Percentiles rank a stretch among this genome's conserved stretches.
Conservation (phyloP, 2,113 vertebrate genomes). For the Melanostigma gelatinosum region DNA sequence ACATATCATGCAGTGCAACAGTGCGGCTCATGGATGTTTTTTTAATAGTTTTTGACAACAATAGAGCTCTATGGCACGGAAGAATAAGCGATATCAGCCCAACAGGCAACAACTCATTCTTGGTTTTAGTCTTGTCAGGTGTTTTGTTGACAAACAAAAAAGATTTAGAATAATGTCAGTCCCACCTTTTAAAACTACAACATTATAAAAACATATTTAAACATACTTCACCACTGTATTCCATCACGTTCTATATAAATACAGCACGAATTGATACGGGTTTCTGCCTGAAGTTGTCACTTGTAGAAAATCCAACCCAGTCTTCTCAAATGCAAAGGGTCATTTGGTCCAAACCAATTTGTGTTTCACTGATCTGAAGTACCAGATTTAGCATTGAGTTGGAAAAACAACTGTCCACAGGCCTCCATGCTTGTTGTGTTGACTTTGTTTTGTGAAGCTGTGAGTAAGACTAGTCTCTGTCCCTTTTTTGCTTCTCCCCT, state of each 20-base stretch:
- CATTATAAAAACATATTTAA: not conserved
- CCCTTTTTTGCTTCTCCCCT: constrained; percentile 90
- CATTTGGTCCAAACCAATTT: not conserved
- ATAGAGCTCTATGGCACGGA: not conserved
- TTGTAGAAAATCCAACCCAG: constrained; percentile 26
- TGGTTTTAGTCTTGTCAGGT: not conserved
- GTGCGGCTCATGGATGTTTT: not conserved
- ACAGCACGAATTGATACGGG: not conserved
- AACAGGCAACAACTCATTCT: not conserved
- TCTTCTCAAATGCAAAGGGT: not conserved
- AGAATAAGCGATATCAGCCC: not conserved
- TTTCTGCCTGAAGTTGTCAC: constrained; percentile 2
- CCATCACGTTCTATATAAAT: not conserved
- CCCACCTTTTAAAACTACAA: not conserved
- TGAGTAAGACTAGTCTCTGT: constrained; percentile 97
- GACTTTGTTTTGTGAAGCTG: constrained; percentile 83
- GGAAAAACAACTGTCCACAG: constrained; percentile 52
- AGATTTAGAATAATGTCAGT: not conserved
- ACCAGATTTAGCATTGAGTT: constrained; percentile 17
- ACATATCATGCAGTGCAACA: not conserved
- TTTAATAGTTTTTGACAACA: not conserved
- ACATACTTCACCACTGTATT: not conserved
- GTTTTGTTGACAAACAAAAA: not conserved
- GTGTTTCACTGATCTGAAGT: not conserved
- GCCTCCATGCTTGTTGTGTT: constrained; percentile 67